A percentile compares a stretch with the other conserved stretches of the same genome.
These are phyloP conservation scores for Temnothorax ravouxi DNA, from an alignment of 2,888 invertebrate genomes.

Conservation along the genomic window DNA sequence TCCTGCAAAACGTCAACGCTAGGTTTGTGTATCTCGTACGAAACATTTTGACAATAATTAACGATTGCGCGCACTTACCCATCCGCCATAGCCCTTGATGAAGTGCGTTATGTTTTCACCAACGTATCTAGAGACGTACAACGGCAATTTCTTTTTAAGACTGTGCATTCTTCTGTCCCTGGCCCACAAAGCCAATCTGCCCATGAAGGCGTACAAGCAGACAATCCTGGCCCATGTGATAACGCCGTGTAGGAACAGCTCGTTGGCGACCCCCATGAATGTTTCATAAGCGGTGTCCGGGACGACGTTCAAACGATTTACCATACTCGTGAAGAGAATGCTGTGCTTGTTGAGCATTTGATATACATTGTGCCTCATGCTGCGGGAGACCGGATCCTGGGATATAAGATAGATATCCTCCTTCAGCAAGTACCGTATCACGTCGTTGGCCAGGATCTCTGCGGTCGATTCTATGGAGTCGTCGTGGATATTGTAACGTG, in stretches of 20 bases:
- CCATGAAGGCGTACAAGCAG: constrained; percentile 86
- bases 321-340: constrained; percentile 86
- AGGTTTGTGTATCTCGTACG: neutral
- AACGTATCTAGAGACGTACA: constrained; percentile 86
- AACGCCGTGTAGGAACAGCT: constrained; percentile 85
- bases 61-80: constrained; percentile 82
- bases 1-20: constrained; percentile 77
- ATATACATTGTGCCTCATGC: constrained; percentile 86
- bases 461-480: constrained; percentile 84
- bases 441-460: constrained; percentile 83
- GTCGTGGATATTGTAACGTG: constrained; percentile 79
- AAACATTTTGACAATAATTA: neutral
- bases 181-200: constrained; percentile 85
- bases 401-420: constrained; percentile 85
- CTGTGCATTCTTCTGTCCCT: constrained; percentile 84
- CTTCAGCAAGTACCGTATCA: constrained; percentile 84
- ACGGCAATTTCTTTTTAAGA: constrained; percentile 83
- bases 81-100: constrained; percentile 86
- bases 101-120: constrained; percentile 85
- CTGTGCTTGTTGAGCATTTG: constrained; percentile 86
- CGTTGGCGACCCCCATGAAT: constrained; percentile 86
- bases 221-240: constrained; percentile 86
- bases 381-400: constrained; percentile 85
- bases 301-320: constrained; percentile 85
- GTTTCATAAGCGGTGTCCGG: constrained; percentile 85